Evolutionary conservation across 2,113 vertebrate genomes (phyloP).

Genomic region (Paraplagusia blochii): DNA sequence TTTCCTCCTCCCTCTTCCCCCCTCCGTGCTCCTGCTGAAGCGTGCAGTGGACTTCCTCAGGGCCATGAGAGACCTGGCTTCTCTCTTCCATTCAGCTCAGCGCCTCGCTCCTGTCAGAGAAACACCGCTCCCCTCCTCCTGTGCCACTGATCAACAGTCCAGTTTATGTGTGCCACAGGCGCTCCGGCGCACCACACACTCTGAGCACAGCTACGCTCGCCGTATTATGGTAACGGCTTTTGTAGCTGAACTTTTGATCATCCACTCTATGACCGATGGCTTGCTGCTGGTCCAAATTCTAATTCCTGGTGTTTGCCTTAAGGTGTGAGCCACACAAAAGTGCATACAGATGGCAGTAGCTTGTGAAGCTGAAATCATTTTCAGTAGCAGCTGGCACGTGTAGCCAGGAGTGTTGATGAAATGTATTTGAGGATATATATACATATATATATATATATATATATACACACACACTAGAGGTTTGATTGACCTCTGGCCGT

Average conservation of each 20-base stretch:
- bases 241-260: conserved; percentile 34
- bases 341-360: not conserved
- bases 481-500: too few relatives aligned
- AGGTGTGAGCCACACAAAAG: conserved; percentile 1
- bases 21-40: conserved; percentile 45
- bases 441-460: too few relatives aligned
- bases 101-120: conserved; percentile 50
- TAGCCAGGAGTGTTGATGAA: too few relatives aligned
- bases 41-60: conserved; percentile 49
- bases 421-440: too few relatives aligned
- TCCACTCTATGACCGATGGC: conserved; percentile 29
- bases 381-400: conserved; percentile 1
- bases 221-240: conserved; percentile 29
- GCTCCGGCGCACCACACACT: not conserved
- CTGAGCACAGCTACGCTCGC: conserved; percentile 10
- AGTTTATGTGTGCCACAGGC: conserved; percentile 35
- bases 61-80: conserved; percentile 45
- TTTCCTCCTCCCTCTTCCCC: conserved; percentile 32
- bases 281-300: conserved; percentile 24
- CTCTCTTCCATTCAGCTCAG: conserved; percentile 55
- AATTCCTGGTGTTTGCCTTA: conserved; percentile 15
- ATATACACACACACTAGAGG: too few relatives aligned
- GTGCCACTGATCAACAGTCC: conserved; percentile 40
- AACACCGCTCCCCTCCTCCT: conserved; percentile 31
- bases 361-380: not conserved